Evolutionary conservation across 2,113 vertebrate genomes (phyloP).

Genomic region (Sylvietta virens): DNA sequence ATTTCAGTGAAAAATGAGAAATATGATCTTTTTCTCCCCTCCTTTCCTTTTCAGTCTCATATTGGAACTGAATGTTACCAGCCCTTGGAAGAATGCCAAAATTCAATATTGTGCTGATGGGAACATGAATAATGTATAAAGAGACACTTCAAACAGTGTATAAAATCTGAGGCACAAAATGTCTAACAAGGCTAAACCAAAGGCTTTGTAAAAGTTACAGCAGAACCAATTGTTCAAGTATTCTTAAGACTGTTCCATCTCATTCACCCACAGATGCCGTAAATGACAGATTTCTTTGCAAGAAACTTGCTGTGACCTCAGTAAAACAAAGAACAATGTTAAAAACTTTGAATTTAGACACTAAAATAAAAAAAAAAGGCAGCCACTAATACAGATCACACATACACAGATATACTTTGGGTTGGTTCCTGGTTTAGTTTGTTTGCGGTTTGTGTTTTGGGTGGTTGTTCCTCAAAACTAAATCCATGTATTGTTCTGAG

Average conservation of each 20-base stretch:
- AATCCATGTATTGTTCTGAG: not conserved
- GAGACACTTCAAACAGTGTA: constrained; percentile 28
- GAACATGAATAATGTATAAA: constrained; percentile 51
- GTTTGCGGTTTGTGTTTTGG: not conserved
- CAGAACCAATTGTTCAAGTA: not conserved
- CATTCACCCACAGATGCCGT: not conserved
- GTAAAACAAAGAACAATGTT: not conserved
- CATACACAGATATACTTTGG: not conserved
- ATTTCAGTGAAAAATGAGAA: not conserved
- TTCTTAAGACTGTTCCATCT: not conserved
- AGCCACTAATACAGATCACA: not conserved
- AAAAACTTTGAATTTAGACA: not conserved
- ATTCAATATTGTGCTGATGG: constrained; percentile 7
- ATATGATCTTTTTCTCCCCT: not conserved
- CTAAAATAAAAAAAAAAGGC: not conserved
- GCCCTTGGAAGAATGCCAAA: not conserved
- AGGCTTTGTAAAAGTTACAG: constrained; percentile 29
- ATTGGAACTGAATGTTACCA: not conserved
- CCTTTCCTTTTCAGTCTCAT: not conserved
- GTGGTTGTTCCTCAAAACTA: not conserved
- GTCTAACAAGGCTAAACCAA: constrained; percentile 29
- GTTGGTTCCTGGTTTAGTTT: not conserved
- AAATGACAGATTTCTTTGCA: not conserved
- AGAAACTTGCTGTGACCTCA: not conserved
- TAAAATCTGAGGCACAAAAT: constrained; percentile 34